Conservation (phyloP, 2,113 vertebrate genomes). For the Percina caprodes region DNA sequence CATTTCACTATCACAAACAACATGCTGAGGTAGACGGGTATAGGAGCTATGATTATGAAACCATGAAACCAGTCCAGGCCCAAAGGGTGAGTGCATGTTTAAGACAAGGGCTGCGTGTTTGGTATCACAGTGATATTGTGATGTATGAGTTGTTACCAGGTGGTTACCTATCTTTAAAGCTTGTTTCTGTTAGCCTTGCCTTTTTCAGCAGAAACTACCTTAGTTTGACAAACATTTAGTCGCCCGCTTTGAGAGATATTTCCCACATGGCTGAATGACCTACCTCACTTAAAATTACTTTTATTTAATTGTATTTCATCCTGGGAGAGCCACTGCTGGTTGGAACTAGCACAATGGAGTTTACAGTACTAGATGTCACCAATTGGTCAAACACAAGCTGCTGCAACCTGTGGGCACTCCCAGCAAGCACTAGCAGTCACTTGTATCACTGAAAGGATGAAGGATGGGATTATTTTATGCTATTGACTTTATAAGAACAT, state of each 20-base stretch:
- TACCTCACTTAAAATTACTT: background rate
- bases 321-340: background rate
- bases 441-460: background rate
- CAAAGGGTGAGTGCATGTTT: slow-evolving; percentile 11
- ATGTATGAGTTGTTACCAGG: background rate
- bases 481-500: background rate
- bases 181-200: background rate
- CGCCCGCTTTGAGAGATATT: background rate
- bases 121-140: background rate
- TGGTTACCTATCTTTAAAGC: background rate
- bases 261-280: background rate
- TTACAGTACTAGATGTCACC: background rate
- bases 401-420: background rate
- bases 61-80: background rate
- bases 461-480: background rate
- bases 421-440: background rate
- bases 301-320: slow-evolving; percentile 1
- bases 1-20: slow-evolving; percentile 26
- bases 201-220: background rate
- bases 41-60: background rate
- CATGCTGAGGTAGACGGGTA: slow-evolving; percentile 1
- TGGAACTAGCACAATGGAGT: background rate
- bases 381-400: slow-evolving; percentile 10
- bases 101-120: background rate
- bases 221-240: background rate